These are phyloP conservation scores for Lasioglossum vierecki DNA, from an alignment of 2,888 invertebrate genomes.

Conservation along the genomic window DNA sequence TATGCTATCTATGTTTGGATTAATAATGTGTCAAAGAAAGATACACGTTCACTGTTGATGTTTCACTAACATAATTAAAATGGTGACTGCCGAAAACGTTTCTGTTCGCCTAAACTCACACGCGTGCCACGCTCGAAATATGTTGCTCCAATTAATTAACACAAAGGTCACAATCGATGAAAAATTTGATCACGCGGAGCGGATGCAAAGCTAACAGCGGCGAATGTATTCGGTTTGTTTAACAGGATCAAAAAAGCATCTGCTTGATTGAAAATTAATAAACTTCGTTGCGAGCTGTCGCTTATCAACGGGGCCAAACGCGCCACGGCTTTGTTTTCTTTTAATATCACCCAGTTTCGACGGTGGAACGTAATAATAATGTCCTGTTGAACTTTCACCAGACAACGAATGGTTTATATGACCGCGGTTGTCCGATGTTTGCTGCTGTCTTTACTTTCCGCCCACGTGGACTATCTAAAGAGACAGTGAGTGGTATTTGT, in stretches of 20 bases:
- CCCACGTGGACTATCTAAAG: neutral
- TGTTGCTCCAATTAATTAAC: neutral
- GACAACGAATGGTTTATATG: slow-evolving; percentile 57
- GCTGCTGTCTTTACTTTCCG: neutral
- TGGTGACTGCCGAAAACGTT: neutral
- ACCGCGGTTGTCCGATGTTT: slow-evolving; percentile 52
- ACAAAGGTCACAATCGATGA: neutral
- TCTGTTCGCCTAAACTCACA: neutral
- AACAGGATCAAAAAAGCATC: neutral
- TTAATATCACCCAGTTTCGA: slow-evolving; percentile 71
- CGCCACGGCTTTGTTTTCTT: slow-evolving; percentile 67
- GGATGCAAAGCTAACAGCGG: neutral
- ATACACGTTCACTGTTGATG: neutral
- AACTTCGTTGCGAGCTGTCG: slow-evolving; percentile 32
- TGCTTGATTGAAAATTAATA: slow-evolving; percentile 72
- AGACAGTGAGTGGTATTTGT: slow-evolving; percentile 50
- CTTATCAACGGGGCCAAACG: slow-evolving; percentile 48
- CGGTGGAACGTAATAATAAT: slow-evolving; percentile 61
- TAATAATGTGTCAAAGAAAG: neutral
- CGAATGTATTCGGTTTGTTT: neutral
- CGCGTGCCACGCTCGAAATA: neutral
- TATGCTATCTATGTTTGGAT: neutral
- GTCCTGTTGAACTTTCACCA: slow-evolving; percentile 59
- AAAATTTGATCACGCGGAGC: neutral
- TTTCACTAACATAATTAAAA: neutral